Conservation (phyloP, 2,113 vertebrate genomes). For the Aegithalos caudatus region DNA sequence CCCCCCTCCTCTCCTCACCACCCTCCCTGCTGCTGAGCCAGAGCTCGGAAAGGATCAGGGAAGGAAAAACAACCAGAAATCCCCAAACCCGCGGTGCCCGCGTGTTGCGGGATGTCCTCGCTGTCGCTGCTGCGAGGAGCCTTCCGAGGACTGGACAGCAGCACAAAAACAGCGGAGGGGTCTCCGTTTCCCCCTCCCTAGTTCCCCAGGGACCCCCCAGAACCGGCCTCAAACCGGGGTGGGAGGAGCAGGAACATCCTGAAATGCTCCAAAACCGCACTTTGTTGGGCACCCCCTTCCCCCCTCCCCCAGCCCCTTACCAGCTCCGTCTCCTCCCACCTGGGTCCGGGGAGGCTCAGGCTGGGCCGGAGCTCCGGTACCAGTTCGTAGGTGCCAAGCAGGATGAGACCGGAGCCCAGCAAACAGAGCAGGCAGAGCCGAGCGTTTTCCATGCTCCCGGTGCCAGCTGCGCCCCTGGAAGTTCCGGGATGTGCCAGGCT, state of each 20-base stretch:
- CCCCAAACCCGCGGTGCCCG: neutral
- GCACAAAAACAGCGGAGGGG: accelerated
- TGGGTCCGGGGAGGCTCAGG: neutral
- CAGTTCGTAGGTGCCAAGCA: neutral
- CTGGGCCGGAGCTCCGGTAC: neutral
- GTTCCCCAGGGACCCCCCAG: accelerated
- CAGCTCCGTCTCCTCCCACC: neutral
- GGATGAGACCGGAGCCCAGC: neutral
- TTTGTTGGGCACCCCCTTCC: neutral
- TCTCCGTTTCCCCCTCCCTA: neutral
- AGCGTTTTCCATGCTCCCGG: neutral
- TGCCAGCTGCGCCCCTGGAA: neutral
- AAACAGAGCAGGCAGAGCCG: conserved; percentile 6
- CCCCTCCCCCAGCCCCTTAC: neutral
- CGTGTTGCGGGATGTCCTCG: too few species aligned
- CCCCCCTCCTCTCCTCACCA: neutral
- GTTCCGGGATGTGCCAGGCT: accelerated
- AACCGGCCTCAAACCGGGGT: accelerated
- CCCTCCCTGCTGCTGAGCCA: neutral
- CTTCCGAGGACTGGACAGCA: accelerated
- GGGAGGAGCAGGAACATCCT: neutral
- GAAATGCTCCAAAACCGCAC: accelerated
- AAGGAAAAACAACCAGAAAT: neutral
- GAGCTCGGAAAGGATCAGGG: neutral
- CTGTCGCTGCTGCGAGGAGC: neutral